Percentiles rank a stretch among this genome's conserved stretches.
Evolutionary conservation across 2,797 vertebrate genomes (phyloP).

Genomic region (Crenichthys baileyi): DNA sequence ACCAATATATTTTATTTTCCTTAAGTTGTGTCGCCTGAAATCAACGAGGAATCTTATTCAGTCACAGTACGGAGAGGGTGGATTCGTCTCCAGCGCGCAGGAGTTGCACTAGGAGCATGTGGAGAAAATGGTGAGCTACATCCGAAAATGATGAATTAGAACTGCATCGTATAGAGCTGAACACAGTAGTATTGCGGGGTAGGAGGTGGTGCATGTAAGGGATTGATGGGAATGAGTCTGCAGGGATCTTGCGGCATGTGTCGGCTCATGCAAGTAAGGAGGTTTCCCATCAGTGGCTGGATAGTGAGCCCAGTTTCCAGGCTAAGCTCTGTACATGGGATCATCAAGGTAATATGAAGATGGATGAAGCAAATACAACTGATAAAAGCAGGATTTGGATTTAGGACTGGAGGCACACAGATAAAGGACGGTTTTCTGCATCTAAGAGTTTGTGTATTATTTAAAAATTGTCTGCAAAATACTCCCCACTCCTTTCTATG

Average conservation of each 20-base stretch:
- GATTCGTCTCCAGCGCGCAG: conserved; percentile 11
- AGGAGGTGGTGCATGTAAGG: not conserved
- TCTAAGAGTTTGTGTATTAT: not conserved
- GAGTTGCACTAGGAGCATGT: not conserved
- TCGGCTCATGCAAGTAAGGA: conserved; percentile 29
- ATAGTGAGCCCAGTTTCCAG: conserved; percentile 18
- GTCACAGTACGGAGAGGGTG: conserved; percentile 2
- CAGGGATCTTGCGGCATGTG: conserved; percentile 63
- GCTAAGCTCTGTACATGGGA: not conserved
- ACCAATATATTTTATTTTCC: not conserved
- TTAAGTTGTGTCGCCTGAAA: conserved; percentile 37
- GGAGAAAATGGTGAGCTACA: conserved; percentile 54
- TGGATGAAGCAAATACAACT: not conserved
- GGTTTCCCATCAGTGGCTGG: conserved; percentile 10
- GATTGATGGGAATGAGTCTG: conserved; percentile 7
- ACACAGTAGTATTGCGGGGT: not conserved
- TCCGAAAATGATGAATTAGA: not conserved
- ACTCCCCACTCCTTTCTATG: not conserved
- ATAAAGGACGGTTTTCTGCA: no score
- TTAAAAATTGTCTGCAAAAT: not conserved
- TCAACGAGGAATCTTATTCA: conserved; percentile 7
- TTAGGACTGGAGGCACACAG: no score
- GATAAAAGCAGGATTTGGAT: not conserved
- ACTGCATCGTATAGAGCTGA: not conserved
- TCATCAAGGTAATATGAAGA: not conserved